These are phyloP conservation scores for Xylota segnis DNA, from an alignment of 2,888 invertebrate species.

Conservation along the genomic window DNA sequence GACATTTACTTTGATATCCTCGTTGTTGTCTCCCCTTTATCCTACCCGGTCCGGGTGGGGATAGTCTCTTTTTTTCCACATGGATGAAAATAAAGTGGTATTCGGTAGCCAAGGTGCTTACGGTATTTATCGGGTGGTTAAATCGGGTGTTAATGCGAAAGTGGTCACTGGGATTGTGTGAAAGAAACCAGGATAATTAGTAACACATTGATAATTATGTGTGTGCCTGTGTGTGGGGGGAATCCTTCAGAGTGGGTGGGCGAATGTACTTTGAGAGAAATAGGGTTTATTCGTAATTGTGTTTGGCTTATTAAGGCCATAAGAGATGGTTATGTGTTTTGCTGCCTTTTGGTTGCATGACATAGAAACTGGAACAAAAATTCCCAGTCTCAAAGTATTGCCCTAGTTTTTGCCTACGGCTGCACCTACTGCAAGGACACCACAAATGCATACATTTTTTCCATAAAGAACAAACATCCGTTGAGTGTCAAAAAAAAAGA, in stretches of 20 bases:
- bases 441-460: neutral
- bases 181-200: constrained; percentile 59
- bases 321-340: no score
- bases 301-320: no score
- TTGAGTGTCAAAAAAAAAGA: neutral
- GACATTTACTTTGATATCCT: constrained; percentile 70
- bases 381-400: no score
- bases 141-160: constrained; percentile 70
- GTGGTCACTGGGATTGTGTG: constrained; percentile 55
- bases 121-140: constrained; percentile 66
- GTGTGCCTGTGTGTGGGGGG: neutral
- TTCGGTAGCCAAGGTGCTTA: constrained; percentile 59
- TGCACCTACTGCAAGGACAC: neutral
- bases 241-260: neutral
- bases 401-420: no score
- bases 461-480: neutral
- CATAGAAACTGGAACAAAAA: no score
- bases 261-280: neutral
- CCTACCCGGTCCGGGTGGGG: constrained; percentile 20
- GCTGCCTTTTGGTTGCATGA: no score
- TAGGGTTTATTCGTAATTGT: no score
- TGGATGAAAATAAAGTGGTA: constrained; percentile 36
- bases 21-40: constrained; percentile 58
- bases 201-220: constrained; percentile 38
- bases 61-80: constrained; percentile 6